A percentile compares a stretch with the other conserved stretches of the same genome.
Evolutionary conservation across 2,888 invertebrate genomes (phyloP).

Genomic region (Lasiommata megera): DNA sequence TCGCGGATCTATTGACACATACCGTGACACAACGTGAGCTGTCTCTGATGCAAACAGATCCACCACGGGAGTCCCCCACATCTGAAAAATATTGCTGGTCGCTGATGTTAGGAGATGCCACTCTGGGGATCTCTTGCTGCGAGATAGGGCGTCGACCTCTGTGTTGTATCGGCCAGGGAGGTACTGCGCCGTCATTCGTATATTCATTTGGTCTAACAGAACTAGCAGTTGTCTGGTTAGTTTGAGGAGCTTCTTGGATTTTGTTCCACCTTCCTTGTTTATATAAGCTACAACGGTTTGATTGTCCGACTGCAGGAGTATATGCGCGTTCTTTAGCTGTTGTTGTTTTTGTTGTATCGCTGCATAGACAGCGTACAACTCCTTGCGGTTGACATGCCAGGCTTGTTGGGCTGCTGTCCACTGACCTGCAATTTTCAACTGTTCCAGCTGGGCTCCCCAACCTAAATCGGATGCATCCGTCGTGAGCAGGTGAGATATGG

Average conservation of each 20-base stretch:
- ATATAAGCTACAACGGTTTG: conserved; percentile 35
- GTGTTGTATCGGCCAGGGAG: neutral
- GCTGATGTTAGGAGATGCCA: neutral
- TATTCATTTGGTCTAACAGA: conserved; percentile 18
- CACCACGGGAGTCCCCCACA: conserved; percentile 16
- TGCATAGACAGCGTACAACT: conserved; percentile 32
- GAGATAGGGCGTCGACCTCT: neutral
- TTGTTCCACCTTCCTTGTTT: conserved; percentile 41
- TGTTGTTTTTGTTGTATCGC: conserved; percentile 13
- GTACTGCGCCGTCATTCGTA: conserved; percentile 6
- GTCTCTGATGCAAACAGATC: conserved; percentile 22
- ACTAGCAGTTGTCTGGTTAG: conserved; percentile 30
- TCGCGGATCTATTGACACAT: conserved; percentile 1
- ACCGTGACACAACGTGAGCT: neutral
- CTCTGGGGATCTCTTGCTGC: neutral
- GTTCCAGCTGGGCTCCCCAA: conserved; percentile 34
- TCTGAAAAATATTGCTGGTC: conserved; percentile 13
- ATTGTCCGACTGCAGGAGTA: conserved; percentile 35
- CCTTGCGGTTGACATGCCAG: conserved; percentile 37
- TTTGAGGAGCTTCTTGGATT: conserved; percentile 30
- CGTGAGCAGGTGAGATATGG: neutral
- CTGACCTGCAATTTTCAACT: conserved; percentile 18
- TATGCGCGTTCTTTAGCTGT: conserved; percentile 21
- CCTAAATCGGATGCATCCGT: neutral
- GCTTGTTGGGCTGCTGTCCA: conserved; percentile 25